Percentiles rank a stretch among this genome's conserved stretches.
Conservation (phyloP, 2,888 invertebrate genomes). For the Eristalis pertinax region DNA sequence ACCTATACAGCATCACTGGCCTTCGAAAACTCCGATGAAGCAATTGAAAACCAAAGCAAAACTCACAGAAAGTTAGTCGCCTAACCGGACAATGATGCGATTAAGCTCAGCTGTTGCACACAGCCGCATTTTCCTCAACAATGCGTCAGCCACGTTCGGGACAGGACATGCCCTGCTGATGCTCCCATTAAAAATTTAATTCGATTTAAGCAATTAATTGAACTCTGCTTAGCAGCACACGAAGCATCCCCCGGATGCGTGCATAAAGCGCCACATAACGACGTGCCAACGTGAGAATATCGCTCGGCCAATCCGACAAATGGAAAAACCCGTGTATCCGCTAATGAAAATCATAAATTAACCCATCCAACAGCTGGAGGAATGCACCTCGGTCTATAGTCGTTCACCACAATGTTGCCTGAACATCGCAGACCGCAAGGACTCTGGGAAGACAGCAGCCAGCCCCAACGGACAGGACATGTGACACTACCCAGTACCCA, state of each 20-base stretch:
- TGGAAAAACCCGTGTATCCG: constrained; percentile 49
- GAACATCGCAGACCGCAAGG: constrained; percentile 47
- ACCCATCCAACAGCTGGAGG: constrained; percentile 65
- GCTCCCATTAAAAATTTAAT: constrained; percentile 41
- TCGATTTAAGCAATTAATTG: constrained; percentile 40
- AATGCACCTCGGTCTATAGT: constrained; percentile 65
- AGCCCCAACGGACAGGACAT: constrained; percentile 12
- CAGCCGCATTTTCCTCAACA: background rate
- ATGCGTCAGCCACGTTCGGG: background rate
- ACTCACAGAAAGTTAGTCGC: too few species aligned
- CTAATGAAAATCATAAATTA: constrained; percentile 71
- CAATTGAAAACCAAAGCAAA: too few species aligned
- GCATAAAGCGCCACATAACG: constrained; percentile 29
- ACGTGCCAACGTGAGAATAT: constrained; percentile 64
- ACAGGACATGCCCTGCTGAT: background rate
- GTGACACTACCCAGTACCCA: constrained; percentile 55
- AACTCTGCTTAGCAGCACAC: constrained; percentile 29
- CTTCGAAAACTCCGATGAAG: too few species aligned
- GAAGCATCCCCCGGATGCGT: constrained; percentile 1
- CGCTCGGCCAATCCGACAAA: constrained; percentile 41
- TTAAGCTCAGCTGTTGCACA: background rate
- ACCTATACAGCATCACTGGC: too few species aligned
- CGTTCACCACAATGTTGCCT: constrained; percentile 52
- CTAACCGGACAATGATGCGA: too few species aligned
- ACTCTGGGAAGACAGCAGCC: constrained; percentile 43